Conservation (phyloP, 2,113 vertebrate genomes). For the Orycteropus afer region DNA sequence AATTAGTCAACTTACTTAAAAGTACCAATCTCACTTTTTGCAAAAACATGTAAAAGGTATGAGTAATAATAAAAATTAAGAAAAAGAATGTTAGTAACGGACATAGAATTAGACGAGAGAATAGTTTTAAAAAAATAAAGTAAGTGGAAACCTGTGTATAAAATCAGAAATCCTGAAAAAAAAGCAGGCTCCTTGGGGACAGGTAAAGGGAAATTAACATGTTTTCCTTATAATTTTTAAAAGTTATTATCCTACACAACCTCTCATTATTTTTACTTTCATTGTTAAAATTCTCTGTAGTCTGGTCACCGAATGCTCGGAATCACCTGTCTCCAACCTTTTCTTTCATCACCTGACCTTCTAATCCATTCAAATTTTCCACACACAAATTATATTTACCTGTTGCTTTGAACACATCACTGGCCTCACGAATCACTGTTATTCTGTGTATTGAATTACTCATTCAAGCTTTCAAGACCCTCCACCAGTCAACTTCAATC, state of each 20-base stretch:
- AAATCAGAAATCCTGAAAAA: conserved; percentile 18
- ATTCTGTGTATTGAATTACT: conserved; percentile 58
- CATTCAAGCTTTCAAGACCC: conserved; percentile 50
- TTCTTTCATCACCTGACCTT: conserved; percentile 63
- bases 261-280: neutral
- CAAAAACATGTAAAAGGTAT: conserved; percentile 14
- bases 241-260: conserved; percentile 2
- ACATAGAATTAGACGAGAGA: neutral
- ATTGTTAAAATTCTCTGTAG: conserved; percentile 50
- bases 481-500: conserved; percentile 10
- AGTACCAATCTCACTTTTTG: neutral
- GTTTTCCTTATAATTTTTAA: conserved; percentile 41
- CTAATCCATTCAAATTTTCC: conserved; percentile 60
- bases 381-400: conserved; percentile 53
- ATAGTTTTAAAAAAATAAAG: neutral
- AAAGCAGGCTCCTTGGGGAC: neutral
- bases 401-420: conserved; percentile 54
- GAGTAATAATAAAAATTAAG: neutral
- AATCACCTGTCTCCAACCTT: conserved; percentile 27
- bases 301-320: conserved; percentile 36
- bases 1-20: neutral
- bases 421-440: conserved; percentile 39
- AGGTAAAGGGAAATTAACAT: neutral
- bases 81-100: neutral
- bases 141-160: neutral